These are phyloP conservation scores for Lepidonotus clava DNA, from an alignment of 2,888 invertebrate species.

Conservation along the genomic window DNA sequence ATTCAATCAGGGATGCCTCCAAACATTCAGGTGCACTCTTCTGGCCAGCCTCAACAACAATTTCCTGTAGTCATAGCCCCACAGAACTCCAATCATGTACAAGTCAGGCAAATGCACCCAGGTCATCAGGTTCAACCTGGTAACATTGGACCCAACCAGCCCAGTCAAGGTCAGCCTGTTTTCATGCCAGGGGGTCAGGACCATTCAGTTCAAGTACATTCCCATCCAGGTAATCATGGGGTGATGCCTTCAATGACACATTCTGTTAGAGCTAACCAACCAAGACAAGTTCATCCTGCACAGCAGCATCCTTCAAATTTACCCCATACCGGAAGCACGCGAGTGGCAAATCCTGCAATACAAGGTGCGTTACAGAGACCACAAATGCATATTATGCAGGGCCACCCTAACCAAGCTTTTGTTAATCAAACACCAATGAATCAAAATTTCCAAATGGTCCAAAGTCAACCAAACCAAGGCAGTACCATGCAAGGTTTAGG, in stretches of 20 bases:
- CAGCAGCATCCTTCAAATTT: not conserved
- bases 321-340: not conserved
- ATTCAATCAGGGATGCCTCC: too few relatives aligned
- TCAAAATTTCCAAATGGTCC: not conserved
- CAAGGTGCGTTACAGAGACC: not conserved
- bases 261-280: not conserved
- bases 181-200: not conserved
- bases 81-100: not conserved
- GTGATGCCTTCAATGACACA: too few relatives aligned
- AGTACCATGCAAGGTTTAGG: not conserved
- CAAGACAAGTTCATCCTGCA: not conserved
- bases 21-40: too few relatives aligned
- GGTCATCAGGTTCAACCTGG: not conserved
- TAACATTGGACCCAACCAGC: not conserved
- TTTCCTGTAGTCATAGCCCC: not conserved
- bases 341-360: not conserved
- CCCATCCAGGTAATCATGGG: not conserved
- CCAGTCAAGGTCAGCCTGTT: not conserved
- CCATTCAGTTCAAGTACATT: not conserved
- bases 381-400: too few relatives aligned
- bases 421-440: not conserved
- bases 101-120: not conserved
- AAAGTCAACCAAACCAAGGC: not conserved
- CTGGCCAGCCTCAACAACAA: not conserved
- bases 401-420: not conserved